These are phyloP conservation scores for Glomeris maerens DNA, from an alignment of 1,140 invertebrate species.

Conservation along the genomic window DNA sequence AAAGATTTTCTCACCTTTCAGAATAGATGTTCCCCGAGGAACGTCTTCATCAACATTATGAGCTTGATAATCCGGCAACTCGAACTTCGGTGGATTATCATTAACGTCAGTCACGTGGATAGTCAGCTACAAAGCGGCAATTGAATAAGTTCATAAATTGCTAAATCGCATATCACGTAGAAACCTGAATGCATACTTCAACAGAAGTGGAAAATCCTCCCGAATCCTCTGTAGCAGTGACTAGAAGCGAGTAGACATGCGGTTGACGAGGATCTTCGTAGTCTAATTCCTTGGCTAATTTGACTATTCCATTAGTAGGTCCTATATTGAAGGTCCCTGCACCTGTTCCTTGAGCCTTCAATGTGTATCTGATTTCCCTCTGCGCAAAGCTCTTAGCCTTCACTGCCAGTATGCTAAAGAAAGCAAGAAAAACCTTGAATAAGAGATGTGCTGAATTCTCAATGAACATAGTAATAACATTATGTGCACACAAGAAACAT, in stretches of 20 bases:
- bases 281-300: constrained; percentile 84
- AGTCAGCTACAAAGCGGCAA: constrained; percentile 16
- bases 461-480: too few species aligned
- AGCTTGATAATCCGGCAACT: constrained; percentile 85
- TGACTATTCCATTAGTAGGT: constrained; percentile 81
- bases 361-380: constrained; percentile 80
- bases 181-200: constrained; percentile 44
- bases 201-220: constrained; percentile 89
- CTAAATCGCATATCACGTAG: not conserved
- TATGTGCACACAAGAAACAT: too few species aligned
- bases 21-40: constrained; percentile 70
- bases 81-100: constrained; percentile 82
- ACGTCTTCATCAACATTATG: constrained; percentile 91
- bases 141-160: not conserved
- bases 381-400: constrained; percentile 93
- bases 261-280: constrained; percentile 86
- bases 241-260: constrained; percentile 77
- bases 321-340: constrained; percentile 91
- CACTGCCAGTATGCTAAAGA: constrained; percentile 80
- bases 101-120: constrained; percentile 61
- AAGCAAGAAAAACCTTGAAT: constrained; percentile 6
- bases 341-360: constrained; percentile 84
- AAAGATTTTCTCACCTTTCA: constrained; percentile 41
- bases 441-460: not conserved
- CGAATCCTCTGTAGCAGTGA: constrained; percentile 87